A percentile compares a stretch with the other conserved stretches of the same genome.
Evolutionary conservation across 2,888 invertebrate species (phyloP).

Genomic region (Sphinx pinastri): DNA sequence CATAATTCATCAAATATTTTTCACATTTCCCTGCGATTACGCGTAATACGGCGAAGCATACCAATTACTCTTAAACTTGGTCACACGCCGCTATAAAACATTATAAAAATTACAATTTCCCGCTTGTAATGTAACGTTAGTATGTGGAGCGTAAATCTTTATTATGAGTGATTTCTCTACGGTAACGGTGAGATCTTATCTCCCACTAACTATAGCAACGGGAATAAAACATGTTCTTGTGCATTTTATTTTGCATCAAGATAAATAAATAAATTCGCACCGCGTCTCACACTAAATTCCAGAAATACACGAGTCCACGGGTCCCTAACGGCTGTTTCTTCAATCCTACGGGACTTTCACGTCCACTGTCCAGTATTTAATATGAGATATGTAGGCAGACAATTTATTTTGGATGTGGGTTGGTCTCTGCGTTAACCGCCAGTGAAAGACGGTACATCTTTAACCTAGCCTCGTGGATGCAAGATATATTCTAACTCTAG

Average conservation of each 20-base stretch:
- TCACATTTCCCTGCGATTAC: conserved; percentile 7
- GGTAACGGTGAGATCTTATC: conserved; percentile 47
- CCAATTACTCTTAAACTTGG: conserved; percentile 24
- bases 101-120: conserved; percentile 29
- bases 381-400: not conserved
- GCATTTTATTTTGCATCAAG: conserved; percentile 24
- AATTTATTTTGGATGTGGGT: not conserved
- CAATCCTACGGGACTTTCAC: conserved; percentile 15
- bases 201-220: conserved; percentile 38
- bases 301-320: not conserved
- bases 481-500: too few relatives aligned
- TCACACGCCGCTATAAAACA: conserved; percentile 19
- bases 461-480: too few relatives aligned
- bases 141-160: conserved; percentile 53
- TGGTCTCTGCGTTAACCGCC: too few relatives aligned
- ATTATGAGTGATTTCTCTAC: conserved; percentile 52
- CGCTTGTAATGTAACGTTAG: conserved; percentile 29
- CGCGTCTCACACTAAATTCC: conserved; percentile 19
- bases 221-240: conserved; percentile 32
- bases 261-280: conserved; percentile 23
- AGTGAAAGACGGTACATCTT: too few relatives aligned
- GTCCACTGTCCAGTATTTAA: not conserved
- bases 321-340: conserved; percentile 11
- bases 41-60: conserved; percentile 16
- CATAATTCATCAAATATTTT: not conserved